Conservation (phyloP, 2,888 invertebrate genomes). For the Tholera decimalis region DNA sequence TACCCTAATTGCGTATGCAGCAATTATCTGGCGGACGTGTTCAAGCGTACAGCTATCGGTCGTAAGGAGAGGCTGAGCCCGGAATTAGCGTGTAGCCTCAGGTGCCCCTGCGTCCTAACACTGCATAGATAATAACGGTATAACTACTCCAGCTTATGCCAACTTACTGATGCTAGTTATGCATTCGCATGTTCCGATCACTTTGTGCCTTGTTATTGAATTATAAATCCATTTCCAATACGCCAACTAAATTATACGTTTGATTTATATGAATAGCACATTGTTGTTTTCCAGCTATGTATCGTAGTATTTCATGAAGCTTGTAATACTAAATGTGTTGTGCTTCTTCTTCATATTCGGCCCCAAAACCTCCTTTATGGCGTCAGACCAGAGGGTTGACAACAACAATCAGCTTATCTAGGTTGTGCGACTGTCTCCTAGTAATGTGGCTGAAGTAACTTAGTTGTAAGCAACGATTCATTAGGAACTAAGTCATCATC, state of each 20-base stretch:
- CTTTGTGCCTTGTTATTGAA: constrained; percentile 44
- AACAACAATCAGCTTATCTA: too few species aligned
- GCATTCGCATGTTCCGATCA: constrained; percentile 21
- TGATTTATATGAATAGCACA: constrained; percentile 19
- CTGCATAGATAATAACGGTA: constrained; percentile 61
- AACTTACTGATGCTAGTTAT: constrained; percentile 46
- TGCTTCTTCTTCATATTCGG: too few species aligned
- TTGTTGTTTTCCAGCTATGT: constrained; percentile 18
- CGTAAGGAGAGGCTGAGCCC: constrained; percentile 73
- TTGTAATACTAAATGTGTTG: not conserved
- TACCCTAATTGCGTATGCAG: constrained; percentile 82
- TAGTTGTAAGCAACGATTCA: too few species aligned
- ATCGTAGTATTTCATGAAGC: constrained; percentile 13
- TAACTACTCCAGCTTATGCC: constrained; percentile 56
- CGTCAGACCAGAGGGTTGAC: too few species aligned
- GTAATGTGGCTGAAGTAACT: too few species aligned
- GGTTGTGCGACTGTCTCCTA: too few species aligned
- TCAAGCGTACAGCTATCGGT: constrained; percentile 75
- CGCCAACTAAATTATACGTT: constrained; percentile 19
- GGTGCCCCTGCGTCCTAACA: constrained; percentile 68
- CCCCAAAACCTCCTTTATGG: too few species aligned
- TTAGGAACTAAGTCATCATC: too few species aligned
- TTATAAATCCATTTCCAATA: constrained; percentile 48
- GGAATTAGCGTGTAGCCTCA: constrained; percentile 77
- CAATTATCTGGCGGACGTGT: constrained; percentile 82